Conservation (phyloP, 1,140 invertebrate species). For the Ips typographus region DNA sequence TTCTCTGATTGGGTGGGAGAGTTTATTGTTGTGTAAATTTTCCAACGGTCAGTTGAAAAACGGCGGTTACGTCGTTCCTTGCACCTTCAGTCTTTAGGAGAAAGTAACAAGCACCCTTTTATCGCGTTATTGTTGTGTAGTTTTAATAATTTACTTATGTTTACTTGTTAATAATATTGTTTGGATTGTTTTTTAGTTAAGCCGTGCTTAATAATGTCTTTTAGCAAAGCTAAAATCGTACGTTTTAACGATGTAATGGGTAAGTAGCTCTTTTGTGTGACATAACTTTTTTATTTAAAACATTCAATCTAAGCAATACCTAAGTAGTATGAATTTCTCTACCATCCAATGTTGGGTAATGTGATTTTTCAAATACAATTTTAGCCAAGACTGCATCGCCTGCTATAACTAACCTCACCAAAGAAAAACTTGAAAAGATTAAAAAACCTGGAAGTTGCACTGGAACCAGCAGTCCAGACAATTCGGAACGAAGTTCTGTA, state of each 20-base stretch:
- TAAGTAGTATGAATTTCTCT: background rate
- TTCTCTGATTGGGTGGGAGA: too few species aligned
- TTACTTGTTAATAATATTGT: background rate
- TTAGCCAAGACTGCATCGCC: background rate
- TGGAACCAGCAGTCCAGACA: slow-evolving; percentile 34
- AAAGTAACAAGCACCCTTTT: slow-evolving; percentile 1
- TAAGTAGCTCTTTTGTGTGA: slow-evolving; percentile 34
- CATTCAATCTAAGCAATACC: background rate
- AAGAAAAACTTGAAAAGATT: slow-evolving; percentile 19
- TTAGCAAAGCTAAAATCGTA: slow-evolving; percentile 50
- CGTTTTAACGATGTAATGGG: slow-evolving; percentile 49
- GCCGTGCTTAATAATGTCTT: slow-evolving; percentile 43
- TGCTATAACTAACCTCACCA: background rate
- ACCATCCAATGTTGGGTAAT: background rate
- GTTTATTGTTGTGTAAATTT: slow-evolving; percentile 11
- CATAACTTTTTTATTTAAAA: background rate
- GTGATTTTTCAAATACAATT: background rate
- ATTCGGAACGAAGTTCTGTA: slow-evolving; percentile 44
- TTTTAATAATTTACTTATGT: background rate
- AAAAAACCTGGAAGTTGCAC: slow-evolving; percentile 22
- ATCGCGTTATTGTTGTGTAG: background rate
- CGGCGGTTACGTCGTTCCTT: slow-evolving; percentile 1
- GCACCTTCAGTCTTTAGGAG: slow-evolving; percentile 1
- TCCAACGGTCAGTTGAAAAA: slow-evolving; percentile 23
- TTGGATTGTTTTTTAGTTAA: slow-evolving; percentile 11